A percentile compares a stretch with the other conserved stretches of the same genome.
phyloP scores from a whole-genome alignment of 2,888 invertebrate species.

The Eustalomyia histrio region DNA sequence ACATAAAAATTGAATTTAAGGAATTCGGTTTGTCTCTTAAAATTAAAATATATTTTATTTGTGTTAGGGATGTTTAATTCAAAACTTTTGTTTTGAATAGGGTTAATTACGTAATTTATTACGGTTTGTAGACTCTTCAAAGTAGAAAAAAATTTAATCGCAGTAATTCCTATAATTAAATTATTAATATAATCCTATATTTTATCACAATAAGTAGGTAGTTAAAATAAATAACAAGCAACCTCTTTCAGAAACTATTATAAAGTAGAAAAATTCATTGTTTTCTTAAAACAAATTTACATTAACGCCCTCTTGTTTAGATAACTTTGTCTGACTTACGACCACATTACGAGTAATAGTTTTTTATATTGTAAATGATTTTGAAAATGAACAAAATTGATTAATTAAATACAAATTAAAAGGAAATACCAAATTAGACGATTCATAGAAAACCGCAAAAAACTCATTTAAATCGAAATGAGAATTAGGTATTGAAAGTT shows the following conservation, averaged over 20 bases:
- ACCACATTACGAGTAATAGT: neutral
- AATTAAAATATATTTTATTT: too few species aligned
- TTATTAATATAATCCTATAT: conserved; percentile 43
- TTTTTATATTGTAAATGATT: neutral
- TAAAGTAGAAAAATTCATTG: neutral
- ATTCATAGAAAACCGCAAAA: conserved; percentile 22
- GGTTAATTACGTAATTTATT: neutral
- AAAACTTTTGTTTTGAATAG: too few species aligned
- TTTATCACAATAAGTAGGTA: conserved; percentile 29
- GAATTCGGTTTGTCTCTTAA: too few species aligned
- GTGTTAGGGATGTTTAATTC: too few species aligned
- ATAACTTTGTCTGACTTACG: conserved; percentile 16
- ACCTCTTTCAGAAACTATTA: conserved; percentile 1
- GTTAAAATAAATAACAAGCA: neutral
- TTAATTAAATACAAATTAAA: conserved; percentile 4
- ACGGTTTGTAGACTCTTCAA: neutral
- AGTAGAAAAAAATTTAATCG: neutral
- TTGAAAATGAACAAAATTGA: neutral
- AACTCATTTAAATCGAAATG: conserved; percentile 8
- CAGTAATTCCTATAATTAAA: conserved; percentile 45
- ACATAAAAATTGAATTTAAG: too few species aligned
- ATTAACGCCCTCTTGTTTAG: conserved; percentile 47
- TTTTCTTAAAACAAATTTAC: conserved; percentile 22
- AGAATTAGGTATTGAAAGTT: conserved; percentile 8
- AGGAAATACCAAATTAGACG: conserved; percentile 37